These are phyloP conservation scores for Leptosomus discolor DNA, from an alignment of 2,113 vertebrate species.

Conservation along the genomic window DNA sequence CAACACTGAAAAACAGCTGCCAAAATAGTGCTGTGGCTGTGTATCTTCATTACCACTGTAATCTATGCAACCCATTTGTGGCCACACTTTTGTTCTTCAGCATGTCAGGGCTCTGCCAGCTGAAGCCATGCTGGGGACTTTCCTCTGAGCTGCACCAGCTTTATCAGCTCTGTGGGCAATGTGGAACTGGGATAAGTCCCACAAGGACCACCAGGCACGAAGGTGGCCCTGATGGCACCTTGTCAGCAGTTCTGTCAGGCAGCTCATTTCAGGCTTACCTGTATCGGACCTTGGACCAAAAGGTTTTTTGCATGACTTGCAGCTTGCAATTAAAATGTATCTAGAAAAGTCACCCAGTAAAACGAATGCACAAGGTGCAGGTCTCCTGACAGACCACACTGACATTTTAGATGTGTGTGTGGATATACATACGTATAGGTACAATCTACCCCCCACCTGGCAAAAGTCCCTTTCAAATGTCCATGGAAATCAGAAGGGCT, in stretches of 20 bases:
- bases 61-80: not conserved
- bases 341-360: not conserved
- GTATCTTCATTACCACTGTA: not conserved
- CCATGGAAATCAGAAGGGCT: not conserved
- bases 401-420: accelerated
- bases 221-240: not conserved
- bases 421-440: accelerated
- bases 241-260: not conserved
- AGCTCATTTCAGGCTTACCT: not conserved
- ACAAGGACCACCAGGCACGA: accelerated
- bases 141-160: not conserved
- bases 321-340: not conserved
- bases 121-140: accelerated
- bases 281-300: not conserved
- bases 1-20: not conserved
- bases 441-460: not conserved
- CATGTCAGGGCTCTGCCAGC: not conserved
- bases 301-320: not conserved
- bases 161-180: not conserved
- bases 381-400: not conserved
- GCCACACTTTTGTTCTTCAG: accelerated
- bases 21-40: accelerated
- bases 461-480: not conserved
- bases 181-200: not conserved
- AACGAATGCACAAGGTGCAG: accelerated